These are phyloP conservation scores for Ranitomeya imitator DNA, from an alignment of 2,113 vertebrate genomes.

Conservation along the genomic window DNA sequence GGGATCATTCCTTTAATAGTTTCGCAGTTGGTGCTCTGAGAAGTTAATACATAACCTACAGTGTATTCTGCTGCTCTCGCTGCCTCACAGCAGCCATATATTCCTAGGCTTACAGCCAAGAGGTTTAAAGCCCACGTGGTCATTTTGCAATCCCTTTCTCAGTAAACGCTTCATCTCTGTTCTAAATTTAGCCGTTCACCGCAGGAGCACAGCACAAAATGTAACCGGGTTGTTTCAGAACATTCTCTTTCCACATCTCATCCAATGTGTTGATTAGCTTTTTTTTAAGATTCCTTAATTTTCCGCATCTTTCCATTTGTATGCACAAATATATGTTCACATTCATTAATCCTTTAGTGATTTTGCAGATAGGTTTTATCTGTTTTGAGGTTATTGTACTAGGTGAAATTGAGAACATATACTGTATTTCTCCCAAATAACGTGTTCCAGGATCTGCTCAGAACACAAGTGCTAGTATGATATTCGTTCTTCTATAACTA, in stretches of 20 bases:
- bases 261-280: background rate
- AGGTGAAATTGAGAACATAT: background rate
- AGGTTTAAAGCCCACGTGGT: constrained; percentile 44
- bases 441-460: background rate
- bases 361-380: background rate
- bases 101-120: constrained; percentile 49
- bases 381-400: background rate
- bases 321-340: background rate
- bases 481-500: background rate
- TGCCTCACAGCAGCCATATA: constrained; percentile 20
- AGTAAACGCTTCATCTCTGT: constrained; percentile 41
- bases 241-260: constrained; percentile 7
- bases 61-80: background rate
- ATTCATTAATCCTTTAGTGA: background rate
- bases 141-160: constrained; percentile 51
- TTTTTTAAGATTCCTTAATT: background rate
- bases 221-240: constrained; percentile 51
- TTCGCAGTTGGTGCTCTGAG: background rate
- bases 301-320: background rate
- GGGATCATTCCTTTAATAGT: background rate
- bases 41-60: constrained; percentile 38
- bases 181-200: constrained; percentile 50
- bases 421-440: background rate
- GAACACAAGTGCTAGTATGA: background rate
- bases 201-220: constrained; percentile 45